Percentiles rank a stretch among this genome's conserved stretches.
Evolutionary conservation across 2,113 vertebrate genomes (phyloP).

Genomic region (Larimichthys polyactis): DNA sequence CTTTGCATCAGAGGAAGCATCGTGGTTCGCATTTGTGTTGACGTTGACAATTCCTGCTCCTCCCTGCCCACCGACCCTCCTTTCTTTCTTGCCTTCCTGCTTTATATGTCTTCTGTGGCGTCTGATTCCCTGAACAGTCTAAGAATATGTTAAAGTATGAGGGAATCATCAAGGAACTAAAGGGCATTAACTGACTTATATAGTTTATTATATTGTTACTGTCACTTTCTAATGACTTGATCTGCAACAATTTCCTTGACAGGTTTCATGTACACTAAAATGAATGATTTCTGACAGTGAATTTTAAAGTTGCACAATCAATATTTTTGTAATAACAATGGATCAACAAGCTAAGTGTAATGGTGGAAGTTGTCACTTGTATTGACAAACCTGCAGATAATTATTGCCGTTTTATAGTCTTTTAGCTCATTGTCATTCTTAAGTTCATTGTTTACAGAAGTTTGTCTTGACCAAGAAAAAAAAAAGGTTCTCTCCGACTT

Average conservation of each 20-base stretch:
- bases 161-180: not conserved
- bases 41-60: slow-evolving; percentile 69
- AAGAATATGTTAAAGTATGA: not conserved
- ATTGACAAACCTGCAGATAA: not conserved
- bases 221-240: not conserved
- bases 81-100: slow-evolving; percentile 81
- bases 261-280: not conserved
- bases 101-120: not conserved
- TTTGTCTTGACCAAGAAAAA: too few species aligned
- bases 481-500: too few species aligned
- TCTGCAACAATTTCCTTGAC: not conserved
- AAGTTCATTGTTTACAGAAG: not conserved
- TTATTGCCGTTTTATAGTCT: not conserved
- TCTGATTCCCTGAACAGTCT: not conserved
- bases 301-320: not conserved
- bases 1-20: slow-evolving; percentile 21
- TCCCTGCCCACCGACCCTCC: slow-evolving; percentile 36
- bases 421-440: not conserved
- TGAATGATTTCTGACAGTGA: not conserved
- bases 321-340: not conserved
- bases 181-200: not conserved
- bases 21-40: slow-evolving; percentile 3
- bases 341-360: not conserved
- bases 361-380: not conserved
- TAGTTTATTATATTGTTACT: not conserved